Evolutionary conservation across 2,888 invertebrate genomes (phyloP), one percentile per base, ranked within the genome.

Genomic region (Philaethria dido): DNA sequence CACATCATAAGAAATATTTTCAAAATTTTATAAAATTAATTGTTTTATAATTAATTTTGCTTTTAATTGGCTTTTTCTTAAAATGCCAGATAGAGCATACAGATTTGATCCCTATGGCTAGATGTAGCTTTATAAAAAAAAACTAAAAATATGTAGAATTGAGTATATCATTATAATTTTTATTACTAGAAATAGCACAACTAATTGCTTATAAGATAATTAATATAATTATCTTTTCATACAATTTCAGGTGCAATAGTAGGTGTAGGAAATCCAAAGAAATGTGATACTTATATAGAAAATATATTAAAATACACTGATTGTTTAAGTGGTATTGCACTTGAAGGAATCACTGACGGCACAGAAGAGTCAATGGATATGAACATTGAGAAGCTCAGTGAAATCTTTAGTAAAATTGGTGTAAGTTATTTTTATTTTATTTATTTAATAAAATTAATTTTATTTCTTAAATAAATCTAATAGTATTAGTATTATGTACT

Each of bases 301-400:
- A 93, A 94, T 69, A 78, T 95, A 66, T 87, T 95, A 33, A 86
- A 92, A 59, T 87, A 94, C 71, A 86, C 84, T 14, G 84, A 95
- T 20, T 82, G 92, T 65, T 84, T 97, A 62, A 87, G 89, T 65
- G 98, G 98, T 2, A 96, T 95, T 82, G 93, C 97, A 1, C 93
- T 98, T 50, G 97, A 97, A 80, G 98, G 98, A 1, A 93, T 98
- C 64, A 96, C 97, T 74, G 95, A 94, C 76, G 95, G 96, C 78
- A 96, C 77, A 14, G 96, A 71, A 88, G 94, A 75, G 85, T 94
- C 73, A 85, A 94, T 70, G 87, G 95, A 77, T 81, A 93, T 75
- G 81, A 90, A 73, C 2, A 36, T 67, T 29, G 87, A 93, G 5
- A 93, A 93, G 64, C 79, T 97, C 25, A 86, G 93, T 73, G 89